phyloP scores from a whole-genome alignment of 2,113 vertebrate species.

The Burhinus oedicnemus region DNA sequence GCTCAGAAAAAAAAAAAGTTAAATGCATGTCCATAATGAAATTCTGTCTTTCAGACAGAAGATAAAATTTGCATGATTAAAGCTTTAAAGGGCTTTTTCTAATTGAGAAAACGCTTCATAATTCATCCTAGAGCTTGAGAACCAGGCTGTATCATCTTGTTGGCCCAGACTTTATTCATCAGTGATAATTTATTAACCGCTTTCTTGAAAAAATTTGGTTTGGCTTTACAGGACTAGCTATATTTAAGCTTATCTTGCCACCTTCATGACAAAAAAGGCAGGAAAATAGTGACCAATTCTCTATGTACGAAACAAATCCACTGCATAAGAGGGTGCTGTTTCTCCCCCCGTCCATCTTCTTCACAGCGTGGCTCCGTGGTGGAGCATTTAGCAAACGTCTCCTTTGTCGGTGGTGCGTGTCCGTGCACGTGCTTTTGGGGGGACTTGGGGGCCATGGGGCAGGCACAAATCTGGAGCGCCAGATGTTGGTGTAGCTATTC shows the following conservation, averaged over 20 bases:
- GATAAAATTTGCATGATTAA: slow-evolving; percentile 37
- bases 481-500: not conserved
- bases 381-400: not conserved
- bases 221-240: not conserved
- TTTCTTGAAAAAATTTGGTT: not conserved
- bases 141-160: not conserved
- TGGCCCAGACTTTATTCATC: not conserved
- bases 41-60: slow-evolving; percentile 5
- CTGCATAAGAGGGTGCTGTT: not conserved
- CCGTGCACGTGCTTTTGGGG: not conserved
- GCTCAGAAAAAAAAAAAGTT: not conserved
- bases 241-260: not conserved
- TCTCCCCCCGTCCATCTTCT: fast-evolving
- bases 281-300: not conserved
- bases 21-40: not conserved
- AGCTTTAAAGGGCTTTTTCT: slow-evolving; percentile 30
- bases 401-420: not conserved
- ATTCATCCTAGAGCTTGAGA: not conserved
- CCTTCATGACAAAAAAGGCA: fast-evolving
- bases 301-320: fast-evolving
- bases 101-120: slow-evolving; percentile 5
- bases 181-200: not conserved
- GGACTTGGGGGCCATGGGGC: not conserved
- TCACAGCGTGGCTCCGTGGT: too few species aligned
- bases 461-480: not conserved